phyloP scores from a whole-genome alignment of 2,888 invertebrate genomes.

The Aricia artaxerxes region DNA sequence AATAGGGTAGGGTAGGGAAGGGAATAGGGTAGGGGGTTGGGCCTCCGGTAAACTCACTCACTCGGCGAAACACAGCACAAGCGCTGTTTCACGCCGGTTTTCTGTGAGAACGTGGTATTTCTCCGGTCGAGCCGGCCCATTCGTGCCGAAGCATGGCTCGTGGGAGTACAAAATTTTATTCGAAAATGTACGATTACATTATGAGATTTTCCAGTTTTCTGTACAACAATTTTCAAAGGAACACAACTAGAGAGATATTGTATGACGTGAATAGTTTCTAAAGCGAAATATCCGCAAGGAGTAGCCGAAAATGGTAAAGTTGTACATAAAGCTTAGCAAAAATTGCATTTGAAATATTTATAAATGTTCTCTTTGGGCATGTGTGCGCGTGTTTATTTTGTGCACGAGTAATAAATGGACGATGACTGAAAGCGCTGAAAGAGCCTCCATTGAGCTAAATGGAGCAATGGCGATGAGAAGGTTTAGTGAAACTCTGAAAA shows the following conservation, averaged over 20 bases:
- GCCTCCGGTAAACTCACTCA: too few species aligned
- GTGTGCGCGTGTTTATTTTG: slow-evolving; percentile 22
- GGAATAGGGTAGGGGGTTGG: too few species aligned
- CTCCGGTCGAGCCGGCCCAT: too few species aligned
- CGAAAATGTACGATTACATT: background rate
- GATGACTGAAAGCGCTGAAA: slow-evolving; percentile 26
- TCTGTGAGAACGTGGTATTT: too few species aligned
- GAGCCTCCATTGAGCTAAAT: slow-evolving; percentile 29
- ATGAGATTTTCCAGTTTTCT: background rate
- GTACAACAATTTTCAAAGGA: background rate
- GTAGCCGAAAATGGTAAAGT: background rate
- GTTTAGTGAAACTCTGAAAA: slow-evolving; percentile 18
- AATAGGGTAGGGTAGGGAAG: too few species aligned
- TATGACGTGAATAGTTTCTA: background rate
- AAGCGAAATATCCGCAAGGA: background rate
- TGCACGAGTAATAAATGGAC: slow-evolving; percentile 28
- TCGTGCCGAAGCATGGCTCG: too few species aligned
- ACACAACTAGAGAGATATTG: background rate
- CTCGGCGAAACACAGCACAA: too few species aligned
- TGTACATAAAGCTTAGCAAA: slow-evolving; percentile 17
- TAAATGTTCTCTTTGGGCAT: slow-evolving; percentile 15
- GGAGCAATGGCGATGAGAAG: slow-evolving; percentile 27
- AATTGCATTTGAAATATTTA: slow-evolving; percentile 27
- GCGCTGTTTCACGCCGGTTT: too few species aligned
- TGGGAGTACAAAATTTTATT: background rate